phyloP scores from a whole-genome alignment of 30 jellyfish, hydroid and myxozoan genomes.

The Cassiopea xamachana region DNA sequence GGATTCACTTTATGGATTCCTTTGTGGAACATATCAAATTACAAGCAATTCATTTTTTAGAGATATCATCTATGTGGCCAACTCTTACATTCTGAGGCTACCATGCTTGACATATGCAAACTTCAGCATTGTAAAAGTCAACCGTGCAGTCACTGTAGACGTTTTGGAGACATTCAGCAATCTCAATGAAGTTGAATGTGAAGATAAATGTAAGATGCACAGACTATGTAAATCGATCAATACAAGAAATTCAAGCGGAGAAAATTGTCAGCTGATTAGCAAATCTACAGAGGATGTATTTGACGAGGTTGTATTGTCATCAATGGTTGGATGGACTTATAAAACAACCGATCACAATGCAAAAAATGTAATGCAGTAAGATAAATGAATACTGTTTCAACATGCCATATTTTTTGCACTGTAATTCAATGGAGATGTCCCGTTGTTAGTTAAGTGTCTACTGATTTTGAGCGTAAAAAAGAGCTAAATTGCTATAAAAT shows the following conservation, averaged over 20 bases:
- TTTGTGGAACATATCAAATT: too few species aligned
- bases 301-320: neutral
- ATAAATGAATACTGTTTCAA: neutral
- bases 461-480: too few species aligned
- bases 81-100: neutral
- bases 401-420: neutral
- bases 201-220: slow-evolving; percentile 1
- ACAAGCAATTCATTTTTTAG: too few species aligned
- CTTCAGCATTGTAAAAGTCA: slow-evolving; percentile 14
- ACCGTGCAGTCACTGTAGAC: neutral
- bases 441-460: too few species aligned
- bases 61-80: neutral
- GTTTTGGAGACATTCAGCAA: neutral
- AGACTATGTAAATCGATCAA: slow-evolving; percentile 18
- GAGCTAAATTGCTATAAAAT: too few species aligned
- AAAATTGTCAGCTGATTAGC: slow-evolving; percentile 11
- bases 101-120: slow-evolving; percentile 33
- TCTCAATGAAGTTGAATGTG: slow-evolving; percentile 9
- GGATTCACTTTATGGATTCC: too few species aligned
- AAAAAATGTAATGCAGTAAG: neutral
- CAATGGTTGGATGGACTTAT: slow-evolving; percentile 27
- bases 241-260: neutral
- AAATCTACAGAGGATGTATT: slow-evolving; percentile 3
- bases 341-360: slow-evolving; percentile 6
- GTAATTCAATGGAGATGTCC: too few species aligned